Base-by-base conservation (phyloP, 2,113 vertebrate species). In the Anarhynchus alexandrinus region DNA sequence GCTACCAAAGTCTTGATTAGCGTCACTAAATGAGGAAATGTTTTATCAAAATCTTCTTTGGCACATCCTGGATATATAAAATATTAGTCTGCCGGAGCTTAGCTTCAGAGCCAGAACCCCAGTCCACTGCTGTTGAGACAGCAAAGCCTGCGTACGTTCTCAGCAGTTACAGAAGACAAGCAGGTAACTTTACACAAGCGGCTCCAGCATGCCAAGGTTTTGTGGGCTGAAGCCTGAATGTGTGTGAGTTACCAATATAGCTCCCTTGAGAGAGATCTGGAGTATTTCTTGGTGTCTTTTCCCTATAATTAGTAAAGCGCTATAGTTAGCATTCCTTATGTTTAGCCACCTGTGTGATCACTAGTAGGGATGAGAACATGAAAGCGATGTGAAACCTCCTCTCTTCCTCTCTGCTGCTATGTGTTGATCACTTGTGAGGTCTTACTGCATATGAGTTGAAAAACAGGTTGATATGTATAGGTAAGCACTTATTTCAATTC, bases 291-390 rank as follows among this genome's bases (percentile, higher is more conserved):
- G 72, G 34, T 94, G 69, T 81, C 51, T 45, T 61, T 82, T 73
- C 15, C 62, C 82, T 91, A 4, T 73, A 49, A 45, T 93, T 83
- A 90, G 88, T n/a, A 1, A 73, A 92, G 58, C 4, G 5, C 67
- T 90, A 6, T 80, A 77, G 74, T 92, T 95, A 65, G 64, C 36
- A 51, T 93, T 87, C 91, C 92, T 90, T 91, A 47, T 80, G 89
- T 79, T 85, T 79, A 89, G 77, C 81, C 87, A 85, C 92, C 90
- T 97, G 90, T 76, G 80, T 52, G 86, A 70, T 93, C 42, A 3
- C 67, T 74, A 0, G 79, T 12, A 25, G 76, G 51, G 80, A 29
- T 29, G 82, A 51, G 74, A 55, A 58, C 51, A 22, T 32, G 21
- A 38, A 72, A 86, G 45, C 43, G 29, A 1, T 34, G 55, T 66